Conservation (phyloP, 1,140 invertebrate species). For the Heliconius hewitsoni region DNA sequence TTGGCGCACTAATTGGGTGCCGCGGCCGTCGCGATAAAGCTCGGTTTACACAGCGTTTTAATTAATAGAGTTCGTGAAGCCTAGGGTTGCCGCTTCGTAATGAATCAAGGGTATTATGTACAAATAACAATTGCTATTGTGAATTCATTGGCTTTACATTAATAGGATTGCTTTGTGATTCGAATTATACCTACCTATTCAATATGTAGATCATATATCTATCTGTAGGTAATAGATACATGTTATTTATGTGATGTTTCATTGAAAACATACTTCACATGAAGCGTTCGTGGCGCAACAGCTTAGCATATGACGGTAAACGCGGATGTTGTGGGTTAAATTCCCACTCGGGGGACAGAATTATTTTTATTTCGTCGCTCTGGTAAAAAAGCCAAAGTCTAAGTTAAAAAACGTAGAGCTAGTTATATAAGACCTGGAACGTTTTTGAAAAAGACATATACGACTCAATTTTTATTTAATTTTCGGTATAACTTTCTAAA, state of each 20-base stretch:
- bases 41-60: conserved; percentile 78
- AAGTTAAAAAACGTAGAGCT: no score
- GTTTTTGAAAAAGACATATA: no score
- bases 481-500: no score
- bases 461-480: no score
- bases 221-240: background rate
- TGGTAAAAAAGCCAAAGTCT: no score
- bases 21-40: conserved; percentile 71
- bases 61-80: conserved; percentile 73
- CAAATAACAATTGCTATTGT: conserved; percentile 26
- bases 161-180: conserved; percentile 19
- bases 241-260: background rate
- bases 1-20: conserved; percentile 69
- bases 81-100: conserved; percentile 51
- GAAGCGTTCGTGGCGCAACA: no score
- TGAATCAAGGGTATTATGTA: conserved; percentile 34
- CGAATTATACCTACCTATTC: background rate
- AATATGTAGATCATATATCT: background rate
- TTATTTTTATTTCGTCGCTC: no score
- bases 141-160: conserved; percentile 15
- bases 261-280: background rate
- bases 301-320: no score
- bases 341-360: no score
- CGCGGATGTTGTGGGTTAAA: no score
- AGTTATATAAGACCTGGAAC: no score